Evolutionary conservation across 2,113 vertebrate species (phyloP).

Genomic region (Seriola rivoliana): DNA sequence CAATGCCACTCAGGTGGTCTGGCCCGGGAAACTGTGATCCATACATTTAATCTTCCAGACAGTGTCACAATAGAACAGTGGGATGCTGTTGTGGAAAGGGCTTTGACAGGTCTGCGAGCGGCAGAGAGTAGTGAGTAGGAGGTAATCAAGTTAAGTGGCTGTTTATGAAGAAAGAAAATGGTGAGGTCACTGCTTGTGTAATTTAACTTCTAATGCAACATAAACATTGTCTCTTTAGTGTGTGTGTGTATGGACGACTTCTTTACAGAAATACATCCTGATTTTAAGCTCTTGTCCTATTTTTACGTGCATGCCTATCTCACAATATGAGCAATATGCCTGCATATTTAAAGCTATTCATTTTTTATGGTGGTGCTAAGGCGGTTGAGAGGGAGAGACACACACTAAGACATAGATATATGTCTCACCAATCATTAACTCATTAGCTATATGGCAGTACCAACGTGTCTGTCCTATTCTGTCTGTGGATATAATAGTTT

Average conservation of each 20-base stretch:
- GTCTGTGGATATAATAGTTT: slow-evolving; percentile 18
- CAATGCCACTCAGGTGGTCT: slow-evolving; percentile 76
- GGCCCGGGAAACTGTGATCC: slow-evolving; percentile 63
- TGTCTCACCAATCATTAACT: slow-evolving; percentile 49
- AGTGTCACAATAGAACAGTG: slow-evolving; percentile 49
- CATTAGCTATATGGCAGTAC: slow-evolving; percentile 42
- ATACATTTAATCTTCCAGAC: slow-evolving; percentile 71
- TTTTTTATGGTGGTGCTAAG: background rate
- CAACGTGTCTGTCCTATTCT: slow-evolving; percentile 34
- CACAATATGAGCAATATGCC: slow-evolving; percentile 11
- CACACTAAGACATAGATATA: slow-evolving; percentile 25
- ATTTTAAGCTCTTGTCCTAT: slow-evolving; percentile 16
- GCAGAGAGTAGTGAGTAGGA: slow-evolving; percentile 42
- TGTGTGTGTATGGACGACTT: slow-evolving; percentile 12
- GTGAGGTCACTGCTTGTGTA: slow-evolving; percentile 59
- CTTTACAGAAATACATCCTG: slow-evolving; percentile 33
- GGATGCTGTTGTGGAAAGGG: slow-evolving; percentile 30
- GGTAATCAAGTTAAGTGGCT: slow-evolving; percentile 79
- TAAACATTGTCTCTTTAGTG: slow-evolving; percentile 45
- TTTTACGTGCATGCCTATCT: slow-evolving; percentile 30
- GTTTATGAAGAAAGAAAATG: slow-evolving; percentile 72
- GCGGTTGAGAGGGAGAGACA: background rate
- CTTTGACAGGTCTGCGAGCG: slow-evolving; percentile 45
- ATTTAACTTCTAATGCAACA: slow-evolving; percentile 63
- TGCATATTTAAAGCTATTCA: slow-evolving; percentile 11